phyloP scores from a whole-genome alignment of 2,888 invertebrate genomes.

The Lissonota sp. region DNA sequence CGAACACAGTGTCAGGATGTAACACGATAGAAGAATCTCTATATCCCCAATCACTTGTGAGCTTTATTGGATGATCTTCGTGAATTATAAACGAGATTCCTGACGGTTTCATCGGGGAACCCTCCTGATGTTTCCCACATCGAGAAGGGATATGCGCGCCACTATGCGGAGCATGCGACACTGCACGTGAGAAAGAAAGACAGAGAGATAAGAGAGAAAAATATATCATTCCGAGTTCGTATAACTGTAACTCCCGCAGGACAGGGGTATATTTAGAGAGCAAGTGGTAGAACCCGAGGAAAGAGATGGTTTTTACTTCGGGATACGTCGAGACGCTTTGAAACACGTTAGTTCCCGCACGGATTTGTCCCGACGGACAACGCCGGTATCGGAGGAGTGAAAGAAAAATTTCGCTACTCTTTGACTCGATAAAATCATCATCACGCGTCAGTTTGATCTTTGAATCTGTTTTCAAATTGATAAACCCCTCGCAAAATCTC shows the following conservation, averaged over 20 bases:
- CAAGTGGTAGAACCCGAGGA: slow-evolving; percentile 34
- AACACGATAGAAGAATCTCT: slow-evolving; percentile 35
- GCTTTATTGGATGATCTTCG: slow-evolving; percentile 77
- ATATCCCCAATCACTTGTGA: slow-evolving; percentile 77
- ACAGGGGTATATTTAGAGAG: slow-evolving; percentile 24
- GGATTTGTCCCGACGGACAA: slow-evolving; percentile 44
- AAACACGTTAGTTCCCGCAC: slow-evolving; percentile 4
- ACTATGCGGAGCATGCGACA: slow-evolving; percentile 36
- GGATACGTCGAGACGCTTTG: slow-evolving; percentile 27
- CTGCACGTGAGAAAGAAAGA: slow-evolving; percentile 4
- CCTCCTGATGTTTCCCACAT: slow-evolving; percentile 60
- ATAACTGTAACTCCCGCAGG: slow-evolving; percentile 37
- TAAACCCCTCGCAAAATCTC: not conserved
- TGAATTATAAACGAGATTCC: slow-evolving; percentile 77
- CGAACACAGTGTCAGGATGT: slow-evolving; percentile 8
- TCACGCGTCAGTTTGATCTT: too few species aligned
- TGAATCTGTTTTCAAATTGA: too few species aligned
- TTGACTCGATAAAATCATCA: too few species aligned
- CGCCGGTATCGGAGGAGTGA: not conserved
- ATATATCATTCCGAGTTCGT: slow-evolving; percentile 67
- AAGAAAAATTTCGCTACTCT: too few species aligned
- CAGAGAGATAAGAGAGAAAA: too few species aligned
- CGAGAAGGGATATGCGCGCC: slow-evolving; percentile 57
- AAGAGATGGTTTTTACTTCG: slow-evolving; percentile 33
- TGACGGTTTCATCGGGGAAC: slow-evolving; percentile 69